A percentile compares a stretch with the other conserved stretches of the same genome.
phyloP scores from a whole-genome alignment of 2,797 vertebrate species.

The Pangasius sanitwongsei region DNA sequence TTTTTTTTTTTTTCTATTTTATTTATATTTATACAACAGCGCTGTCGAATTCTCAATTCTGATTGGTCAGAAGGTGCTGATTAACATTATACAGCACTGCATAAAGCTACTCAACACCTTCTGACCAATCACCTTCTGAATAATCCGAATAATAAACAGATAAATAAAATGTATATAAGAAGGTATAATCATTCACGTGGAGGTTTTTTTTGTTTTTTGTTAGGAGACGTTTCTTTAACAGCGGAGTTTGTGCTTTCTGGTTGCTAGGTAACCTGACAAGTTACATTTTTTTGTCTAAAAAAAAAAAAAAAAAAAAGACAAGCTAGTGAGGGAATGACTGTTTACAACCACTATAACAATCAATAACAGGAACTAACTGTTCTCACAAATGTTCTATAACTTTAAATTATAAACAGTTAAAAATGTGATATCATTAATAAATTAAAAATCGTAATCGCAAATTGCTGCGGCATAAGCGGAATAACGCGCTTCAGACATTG shows the following conservation, averaged over 20 bases:
- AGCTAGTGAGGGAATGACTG: background rate
- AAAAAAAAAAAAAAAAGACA: background rate
- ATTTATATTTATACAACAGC: background rate
- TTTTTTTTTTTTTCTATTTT: background rate
- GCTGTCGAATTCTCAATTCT: background rate
- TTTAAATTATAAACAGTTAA: background rate
- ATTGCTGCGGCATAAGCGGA: background rate
- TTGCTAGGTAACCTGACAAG: background rate
- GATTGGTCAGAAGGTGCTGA: background rate
- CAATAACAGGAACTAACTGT: background rate
- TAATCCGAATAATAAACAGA: background rate
- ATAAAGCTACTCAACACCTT: too few species aligned
- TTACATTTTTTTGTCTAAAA: background rate
- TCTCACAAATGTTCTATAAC: background rate
- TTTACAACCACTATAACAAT: background rate
- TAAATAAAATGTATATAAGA: background rate
- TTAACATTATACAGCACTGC: background rate
- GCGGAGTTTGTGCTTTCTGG: background rate
- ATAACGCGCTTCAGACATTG: background rate
- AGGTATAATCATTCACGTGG: background rate
- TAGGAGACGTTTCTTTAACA: background rate
- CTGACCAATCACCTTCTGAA: too few species aligned
- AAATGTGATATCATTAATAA: background rate
- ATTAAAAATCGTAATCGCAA: background rate
- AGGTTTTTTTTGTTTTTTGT: too few species aligned